Base-by-base conservation (phyloP, 2,888 invertebrate species). In the Cynaeus angustus region DNA sequence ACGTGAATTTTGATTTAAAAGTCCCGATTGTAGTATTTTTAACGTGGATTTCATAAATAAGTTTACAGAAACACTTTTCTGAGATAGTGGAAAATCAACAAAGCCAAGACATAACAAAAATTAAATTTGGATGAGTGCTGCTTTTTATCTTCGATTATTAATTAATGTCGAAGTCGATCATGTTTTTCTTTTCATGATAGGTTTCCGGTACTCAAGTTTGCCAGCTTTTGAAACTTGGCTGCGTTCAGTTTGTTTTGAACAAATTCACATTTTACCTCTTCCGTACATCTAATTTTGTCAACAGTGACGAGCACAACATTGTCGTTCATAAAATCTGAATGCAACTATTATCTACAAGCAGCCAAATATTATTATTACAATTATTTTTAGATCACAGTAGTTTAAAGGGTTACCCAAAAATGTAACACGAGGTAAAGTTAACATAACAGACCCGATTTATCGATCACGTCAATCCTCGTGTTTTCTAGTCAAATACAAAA, bases 71-170 rank as follows among this genome's bases (percentile, higher is more conserved):
- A 48, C 37, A 16, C 30, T 33, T 37, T 52, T 9, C 26, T 10
- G 12, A 6, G 61, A 48, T 52, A 45, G 13, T 33, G 10, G 8
- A 9, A 53, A 45, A 8, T 53, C 41, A 55, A 53, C 65, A 53
- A 53, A 53, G 28, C 10, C n/a, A 65, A 65, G 53, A 53, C 65
- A 55, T 33, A 65, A 65, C 65, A 53, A 16, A 14, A 16, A n/a
- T 8, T 45, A 41, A n/a, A 52, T 52, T 41, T 64, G n/a, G 16
- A 21, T 45, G 2, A 33, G 33, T 33, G 33, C 55, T 4, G 12
- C 10, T 55, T 16, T 55, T 43, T 43, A 56, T 43, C 56, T 56
- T 26, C 41, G 26, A 26, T 10, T 10, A 26, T 50, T 9, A 50
- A 30, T 21, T 21, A n/a, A 21, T 21, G 21, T 21, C 1, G 21